phyloP scores from a whole-genome alignment of 1,140 invertebrate species.

The Lasioglossum albipes region DNA sequence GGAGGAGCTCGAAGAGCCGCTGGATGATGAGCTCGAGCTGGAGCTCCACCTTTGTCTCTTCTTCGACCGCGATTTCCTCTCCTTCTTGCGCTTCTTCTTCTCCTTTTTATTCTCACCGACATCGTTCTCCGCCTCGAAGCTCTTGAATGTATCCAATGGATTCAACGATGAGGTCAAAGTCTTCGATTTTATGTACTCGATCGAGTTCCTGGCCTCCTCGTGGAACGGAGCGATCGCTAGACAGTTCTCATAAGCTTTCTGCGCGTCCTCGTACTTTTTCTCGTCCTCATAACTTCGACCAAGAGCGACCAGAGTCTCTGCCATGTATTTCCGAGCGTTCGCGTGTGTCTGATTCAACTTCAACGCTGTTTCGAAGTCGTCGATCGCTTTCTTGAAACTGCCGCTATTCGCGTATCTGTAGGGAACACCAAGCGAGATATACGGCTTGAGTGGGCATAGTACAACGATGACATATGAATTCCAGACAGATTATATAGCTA shows the following conservation, averaged over 20 bases:
- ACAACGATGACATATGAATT: no score
- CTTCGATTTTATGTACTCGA: slow-evolving; percentile 88
- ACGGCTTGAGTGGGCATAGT: neutral
- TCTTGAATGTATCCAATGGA: slow-evolving; percentile 75
- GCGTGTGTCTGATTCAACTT: slow-evolving; percentile 92
- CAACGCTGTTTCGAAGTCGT: slow-evolving; percentile 95
- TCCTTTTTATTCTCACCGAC: slow-evolving; percentile 82
- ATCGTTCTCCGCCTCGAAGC: slow-evolving; percentile 71
- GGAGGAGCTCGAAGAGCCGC: slow-evolving; percentile 82
- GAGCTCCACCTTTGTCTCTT: slow-evolving; percentile 84
- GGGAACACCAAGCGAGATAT: neutral
- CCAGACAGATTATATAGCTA: no score
- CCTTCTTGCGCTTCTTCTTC: slow-evolving; percentile 87
- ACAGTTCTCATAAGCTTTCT: slow-evolving; percentile 91
- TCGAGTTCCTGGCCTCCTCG: slow-evolving; percentile 90
- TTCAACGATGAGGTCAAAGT: slow-evolving; percentile 72
- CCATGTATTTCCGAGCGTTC: slow-evolving; percentile 97
- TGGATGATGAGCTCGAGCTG: slow-evolving; percentile 84
- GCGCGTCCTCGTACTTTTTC: slow-evolving; percentile 91
- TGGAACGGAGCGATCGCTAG: slow-evolving; percentile 89
- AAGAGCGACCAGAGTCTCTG: slow-evolving; percentile 93
- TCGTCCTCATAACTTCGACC: slow-evolving; percentile 92
- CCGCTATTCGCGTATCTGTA: slow-evolving; percentile 93
- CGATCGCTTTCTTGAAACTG: slow-evolving; percentile 94
- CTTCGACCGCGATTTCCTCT: slow-evolving; percentile 86